A percentile compares a stretch with the other conserved stretches of the same genome.
phyloP scores from a whole-genome alignment of 2,113 vertebrate genomes.

The Mus pahari region DNA sequence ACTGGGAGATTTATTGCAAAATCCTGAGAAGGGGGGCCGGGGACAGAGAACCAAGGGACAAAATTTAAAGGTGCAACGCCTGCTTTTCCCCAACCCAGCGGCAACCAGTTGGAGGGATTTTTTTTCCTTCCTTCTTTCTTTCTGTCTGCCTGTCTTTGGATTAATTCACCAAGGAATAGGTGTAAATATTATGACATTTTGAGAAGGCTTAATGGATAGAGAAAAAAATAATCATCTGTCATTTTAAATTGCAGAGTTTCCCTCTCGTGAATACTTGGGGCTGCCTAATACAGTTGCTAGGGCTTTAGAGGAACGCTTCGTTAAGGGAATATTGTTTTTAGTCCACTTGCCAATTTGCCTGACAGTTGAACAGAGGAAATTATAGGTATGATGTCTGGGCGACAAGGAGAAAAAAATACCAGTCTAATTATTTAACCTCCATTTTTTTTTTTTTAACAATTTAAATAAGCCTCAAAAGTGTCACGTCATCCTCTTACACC shows the following conservation, averaged over 20 bases:
- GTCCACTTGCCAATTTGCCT: conserved; percentile 78
- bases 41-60: conserved; percentile 49
- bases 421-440: conserved; percentile 63
- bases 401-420: conserved; percentile 45
- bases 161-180: conserved; percentile 77
- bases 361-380: conserved; percentile 77
- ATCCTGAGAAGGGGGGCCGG: conserved; percentile 61
- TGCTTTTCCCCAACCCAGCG: conserved; percentile 59
- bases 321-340: conserved; percentile 77
- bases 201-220: conserved; percentile 75
- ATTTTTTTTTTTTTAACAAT: conserved; percentile 59
- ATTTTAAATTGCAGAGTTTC: conserved; percentile 72
- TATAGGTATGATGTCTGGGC: conserved; percentile 64
- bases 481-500: conserved; percentile 67
- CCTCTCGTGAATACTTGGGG: conserved; percentile 61
- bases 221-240: conserved; percentile 76
- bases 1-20: conserved; percentile 83
- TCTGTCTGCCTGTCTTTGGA: conserved; percentile 47
- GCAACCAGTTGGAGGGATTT: conserved; percentile 28
- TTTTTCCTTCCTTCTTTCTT: background rate
- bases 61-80: conserved; percentile 82
- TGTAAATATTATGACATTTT: conserved; percentile 85
- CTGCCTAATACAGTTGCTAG: conserved; percentile 81
- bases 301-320: conserved; percentile 70
- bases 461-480: conserved; percentile 74